phyloP scores from a whole-genome alignment of 35 echinoderm and acorn worm species.

The Lytechinus variegatus region DNA sequence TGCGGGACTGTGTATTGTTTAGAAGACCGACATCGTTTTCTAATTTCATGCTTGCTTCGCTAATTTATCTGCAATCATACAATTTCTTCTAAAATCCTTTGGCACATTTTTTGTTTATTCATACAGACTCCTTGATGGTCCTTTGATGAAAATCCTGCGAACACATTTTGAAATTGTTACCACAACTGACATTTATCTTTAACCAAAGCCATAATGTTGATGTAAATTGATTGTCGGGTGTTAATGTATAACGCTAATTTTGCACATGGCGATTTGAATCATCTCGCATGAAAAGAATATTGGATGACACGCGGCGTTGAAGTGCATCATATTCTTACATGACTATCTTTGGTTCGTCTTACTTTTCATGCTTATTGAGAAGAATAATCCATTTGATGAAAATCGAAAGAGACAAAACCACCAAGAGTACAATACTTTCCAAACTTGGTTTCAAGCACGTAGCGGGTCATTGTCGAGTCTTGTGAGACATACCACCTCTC shows the following conservation, averaged over 20 bases:
- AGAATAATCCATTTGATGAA: not conserved
- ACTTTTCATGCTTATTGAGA: not conserved
- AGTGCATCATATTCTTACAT: not conserved
- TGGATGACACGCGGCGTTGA: not conserved
- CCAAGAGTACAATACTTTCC: not conserved
- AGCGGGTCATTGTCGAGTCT: slow-evolving; percentile 11
- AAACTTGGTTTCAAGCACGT: not conserved
- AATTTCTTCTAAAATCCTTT: no score
- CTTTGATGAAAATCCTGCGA: no score
- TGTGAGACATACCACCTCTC: not conserved
- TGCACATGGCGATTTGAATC: not conserved
- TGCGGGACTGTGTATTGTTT: no score
- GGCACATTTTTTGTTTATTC: no score
- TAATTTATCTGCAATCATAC: no score
- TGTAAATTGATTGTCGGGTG: not conserved
- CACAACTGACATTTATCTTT: no score
- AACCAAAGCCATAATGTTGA: not conserved
- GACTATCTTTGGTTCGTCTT: not conserved
- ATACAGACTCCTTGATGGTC: no score
- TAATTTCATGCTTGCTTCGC: no score
- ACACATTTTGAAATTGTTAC: no score
- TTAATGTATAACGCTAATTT: not conserved
- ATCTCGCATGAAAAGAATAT: not conserved
- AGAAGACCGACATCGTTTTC: no score
- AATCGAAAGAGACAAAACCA: slow-evolving; percentile 22